These are phyloP conservation scores for Artemia sinica DNA, from an alignment of 2,888 invertebrate genomes.

Conservation along the genomic window DNA sequence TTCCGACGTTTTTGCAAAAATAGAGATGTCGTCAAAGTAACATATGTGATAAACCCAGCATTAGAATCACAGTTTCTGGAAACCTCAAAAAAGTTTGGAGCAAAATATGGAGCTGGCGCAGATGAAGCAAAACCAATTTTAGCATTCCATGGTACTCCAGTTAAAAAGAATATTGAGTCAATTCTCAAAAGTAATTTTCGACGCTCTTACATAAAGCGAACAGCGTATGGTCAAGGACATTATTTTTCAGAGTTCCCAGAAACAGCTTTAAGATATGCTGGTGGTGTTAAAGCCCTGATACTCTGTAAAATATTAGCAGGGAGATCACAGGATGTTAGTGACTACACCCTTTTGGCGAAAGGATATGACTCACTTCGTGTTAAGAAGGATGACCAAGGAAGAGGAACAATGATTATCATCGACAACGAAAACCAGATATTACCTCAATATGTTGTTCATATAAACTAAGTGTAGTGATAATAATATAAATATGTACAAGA, in stretches of 20 bases:
- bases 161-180: slow-evolving; percentile 17
- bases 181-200: slow-evolving; percentile 14
- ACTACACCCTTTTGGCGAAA: neutral
- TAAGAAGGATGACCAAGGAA: neutral
- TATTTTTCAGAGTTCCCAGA: slow-evolving; percentile 19
- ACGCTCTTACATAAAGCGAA: neutral
- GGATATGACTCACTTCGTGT: neutral
- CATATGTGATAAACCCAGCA: slow-evolving; percentile 12
- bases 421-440: neutral
- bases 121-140: neutral
- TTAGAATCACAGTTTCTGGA: slow-evolving; percentile 2
- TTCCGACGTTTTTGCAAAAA: neutral
- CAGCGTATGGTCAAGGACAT: slow-evolving; percentile 14
- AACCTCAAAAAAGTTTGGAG: neutral
- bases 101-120: neutral
- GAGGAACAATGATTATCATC: neutral
- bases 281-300: neutral
- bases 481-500: no score
- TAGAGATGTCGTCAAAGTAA: slow-evolving; percentile 5
- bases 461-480: no score
- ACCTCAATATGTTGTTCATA: neutral
- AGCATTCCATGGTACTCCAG: slow-evolving; percentile 17
- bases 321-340: neutral
- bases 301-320: slow-evolving; percentile 15
- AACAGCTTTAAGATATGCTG: neutral